These are phyloP conservation scores for Apodemus speciosus DNA, from an alignment of 2,113 vertebrate species.

Conservation along the genomic window DNA sequence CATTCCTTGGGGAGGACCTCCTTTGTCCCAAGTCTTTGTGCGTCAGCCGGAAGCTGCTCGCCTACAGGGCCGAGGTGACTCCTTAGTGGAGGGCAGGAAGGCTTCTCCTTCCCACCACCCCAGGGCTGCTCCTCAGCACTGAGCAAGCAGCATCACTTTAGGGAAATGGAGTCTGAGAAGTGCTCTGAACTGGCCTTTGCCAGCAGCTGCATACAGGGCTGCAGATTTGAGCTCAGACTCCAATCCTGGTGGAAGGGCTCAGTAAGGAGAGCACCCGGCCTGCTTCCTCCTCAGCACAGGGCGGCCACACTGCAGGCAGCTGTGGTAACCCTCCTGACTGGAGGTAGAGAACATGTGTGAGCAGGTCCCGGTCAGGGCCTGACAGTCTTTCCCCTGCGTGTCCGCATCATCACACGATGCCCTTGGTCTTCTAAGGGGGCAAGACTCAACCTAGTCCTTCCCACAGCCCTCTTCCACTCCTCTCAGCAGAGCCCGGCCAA, in stretches of 20 bases:
- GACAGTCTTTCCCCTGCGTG: accelerated
- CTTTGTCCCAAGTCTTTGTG: not conserved
- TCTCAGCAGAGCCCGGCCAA: accelerated
- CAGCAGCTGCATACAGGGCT: not conserved
- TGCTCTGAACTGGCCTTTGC: not conserved
- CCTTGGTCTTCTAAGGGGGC: accelerated
- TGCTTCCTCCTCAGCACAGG: not conserved
- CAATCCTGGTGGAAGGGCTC: too few species aligned
- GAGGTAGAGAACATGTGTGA: too few species aligned
- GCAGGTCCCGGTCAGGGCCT: not conserved
- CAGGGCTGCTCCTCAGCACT: not conserved
- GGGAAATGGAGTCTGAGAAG: not conserved
- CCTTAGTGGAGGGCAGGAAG: accelerated
- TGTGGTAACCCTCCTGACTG: not conserved
- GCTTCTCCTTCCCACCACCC: not conserved
- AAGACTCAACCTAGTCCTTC: not conserved
- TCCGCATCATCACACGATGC: accelerated
- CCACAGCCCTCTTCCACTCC: not conserved
- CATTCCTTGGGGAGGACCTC: not conserved
- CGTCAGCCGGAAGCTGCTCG: not conserved
- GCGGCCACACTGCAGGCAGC: accelerated
- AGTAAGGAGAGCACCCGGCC: not conserved
- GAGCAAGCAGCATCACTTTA: not conserved
- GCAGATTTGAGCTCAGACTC: not conserved
- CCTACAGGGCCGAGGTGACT: not conserved